Percentiles rank a stretch among this genome's conserved stretches.
Evolutionary conservation across 2,797 vertebrate genomes (phyloP).

Genomic region (Poliocrania exsul): DNA sequence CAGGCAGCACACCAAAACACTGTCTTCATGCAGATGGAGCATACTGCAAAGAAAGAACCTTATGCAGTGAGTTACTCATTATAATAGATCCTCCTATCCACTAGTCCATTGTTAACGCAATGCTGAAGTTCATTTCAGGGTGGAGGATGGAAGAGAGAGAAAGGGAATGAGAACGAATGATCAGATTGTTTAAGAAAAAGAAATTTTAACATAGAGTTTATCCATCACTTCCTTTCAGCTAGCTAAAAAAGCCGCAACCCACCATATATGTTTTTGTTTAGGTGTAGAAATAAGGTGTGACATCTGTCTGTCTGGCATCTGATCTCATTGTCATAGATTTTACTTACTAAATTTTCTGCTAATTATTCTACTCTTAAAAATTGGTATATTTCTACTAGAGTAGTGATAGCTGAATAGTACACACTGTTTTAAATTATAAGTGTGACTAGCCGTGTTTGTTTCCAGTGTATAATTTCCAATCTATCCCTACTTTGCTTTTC

Average conservation of each 20-base stretch:
- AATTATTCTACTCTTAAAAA: background rate
- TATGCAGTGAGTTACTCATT: background rate
- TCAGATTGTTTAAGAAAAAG: constrained; percentile 65
- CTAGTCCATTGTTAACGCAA: constrained; percentile 47
- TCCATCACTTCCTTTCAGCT: constrained; percentile 44
- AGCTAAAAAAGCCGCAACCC: background rate
- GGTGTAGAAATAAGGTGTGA: background rate
- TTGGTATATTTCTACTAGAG: background rate
- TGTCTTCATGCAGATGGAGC: constrained; percentile 65
- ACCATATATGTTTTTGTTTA: background rate
- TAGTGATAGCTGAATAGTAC: background rate
- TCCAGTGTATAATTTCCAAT: background rate
- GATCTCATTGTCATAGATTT: background rate
- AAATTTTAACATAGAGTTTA: constrained; percentile 61
- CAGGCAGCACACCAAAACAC: constrained; percentile 35
- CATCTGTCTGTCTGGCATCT: background rate
- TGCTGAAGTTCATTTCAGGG: constrained; percentile 51
- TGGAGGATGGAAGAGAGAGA: background rate
- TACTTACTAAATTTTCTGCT: background rate
- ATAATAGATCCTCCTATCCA: constrained; percentile 56
- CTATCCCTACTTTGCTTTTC: background rate
- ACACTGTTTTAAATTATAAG: background rate
- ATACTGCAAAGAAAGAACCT: constrained; percentile 47
- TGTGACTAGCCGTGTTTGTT: background rate
- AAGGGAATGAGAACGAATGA: constrained; percentile 9